These are phyloP conservation scores for Nowickia ferox DNA, from an alignment of 2,888 invertebrate genomes.

Conservation along the genomic window DNA sequence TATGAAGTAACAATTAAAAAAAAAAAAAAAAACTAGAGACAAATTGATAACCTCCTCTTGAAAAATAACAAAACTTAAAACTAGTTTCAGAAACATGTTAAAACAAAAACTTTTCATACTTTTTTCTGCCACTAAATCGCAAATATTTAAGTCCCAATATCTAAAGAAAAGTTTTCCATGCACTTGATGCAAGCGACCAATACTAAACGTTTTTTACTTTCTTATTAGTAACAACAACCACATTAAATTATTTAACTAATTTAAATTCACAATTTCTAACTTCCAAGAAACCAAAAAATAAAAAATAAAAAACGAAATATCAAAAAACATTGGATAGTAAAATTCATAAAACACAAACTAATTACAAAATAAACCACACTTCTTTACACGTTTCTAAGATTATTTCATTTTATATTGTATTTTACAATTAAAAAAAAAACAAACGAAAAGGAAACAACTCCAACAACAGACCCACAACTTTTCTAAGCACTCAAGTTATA, in stretches of 20 bases:
- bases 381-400: slow-evolving; percentile 45
- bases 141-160: too few relatives aligned
- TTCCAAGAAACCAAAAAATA: slow-evolving; percentile 1
- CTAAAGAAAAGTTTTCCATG: too few relatives aligned
- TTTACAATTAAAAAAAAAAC: neutral
- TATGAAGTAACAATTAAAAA: too few relatives aligned
- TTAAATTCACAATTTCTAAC: slow-evolving; percentile 63
- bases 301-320: slow-evolving; percentile 3
- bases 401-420: slow-evolving; percentile 7
- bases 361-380: slow-evolving; percentile 67
- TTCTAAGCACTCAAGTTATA: slow-evolving; percentile 41
- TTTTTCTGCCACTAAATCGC: too few relatives aligned
- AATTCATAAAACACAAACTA: slow-evolving; percentile 70
- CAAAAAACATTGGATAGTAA: slow-evolving; percentile 51
- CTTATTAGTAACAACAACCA: slow-evolving; percentile 36
- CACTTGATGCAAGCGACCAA: neutral
- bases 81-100: too few relatives aligned
- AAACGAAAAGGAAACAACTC: neutral
- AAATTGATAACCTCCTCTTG: too few relatives aligned
- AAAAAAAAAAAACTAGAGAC: too few relatives aligned
- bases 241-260: slow-evolving; percentile 66
- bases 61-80: too few relatives aligned
- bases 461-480: slow-evolving; percentile 10
- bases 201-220: neutral
- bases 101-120: too few relatives aligned